Conservation (phyloP, 1,140 invertebrate genomes). For the Latrodectus geometricus region DNA sequence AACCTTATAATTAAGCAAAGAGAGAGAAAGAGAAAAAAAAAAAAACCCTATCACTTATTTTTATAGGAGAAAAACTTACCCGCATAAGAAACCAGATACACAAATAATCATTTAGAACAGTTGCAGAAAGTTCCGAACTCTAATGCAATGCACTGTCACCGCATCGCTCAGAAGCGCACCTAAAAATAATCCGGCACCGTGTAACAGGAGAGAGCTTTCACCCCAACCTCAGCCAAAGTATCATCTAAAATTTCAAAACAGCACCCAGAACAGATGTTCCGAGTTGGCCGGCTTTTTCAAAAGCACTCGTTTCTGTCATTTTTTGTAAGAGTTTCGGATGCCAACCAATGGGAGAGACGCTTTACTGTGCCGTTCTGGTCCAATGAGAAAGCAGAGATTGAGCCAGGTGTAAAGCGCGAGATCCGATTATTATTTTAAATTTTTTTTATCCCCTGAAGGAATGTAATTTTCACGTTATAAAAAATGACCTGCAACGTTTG, state of each 20-base stretch:
- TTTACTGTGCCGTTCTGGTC: neutral
- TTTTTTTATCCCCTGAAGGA: neutral
- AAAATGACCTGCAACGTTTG: neutral
- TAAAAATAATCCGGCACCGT: conserved; percentile 42
- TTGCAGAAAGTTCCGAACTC: neutral
- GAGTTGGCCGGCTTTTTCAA: conserved; percentile 16
- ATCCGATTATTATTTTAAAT: neutral
- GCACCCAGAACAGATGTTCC: conserved; percentile 24
- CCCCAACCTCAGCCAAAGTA: neutral
- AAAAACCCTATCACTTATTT: no score
- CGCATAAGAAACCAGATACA: conserved; percentile 54
- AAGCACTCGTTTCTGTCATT: neutral
- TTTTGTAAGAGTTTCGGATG: neutral
- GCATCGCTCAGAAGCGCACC: neutral
- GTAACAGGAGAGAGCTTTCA: neutral
- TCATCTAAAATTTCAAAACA: conserved; percentile 27
- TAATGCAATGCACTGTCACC: neutral
- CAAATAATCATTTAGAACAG: conserved; percentile 53
- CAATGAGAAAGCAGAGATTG: conserved; percentile 7
- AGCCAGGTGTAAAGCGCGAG: conserved; percentile 41
- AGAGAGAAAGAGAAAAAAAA: no score
- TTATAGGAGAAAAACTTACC: conserved; percentile 31
- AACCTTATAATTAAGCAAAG: no score
- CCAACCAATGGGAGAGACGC: conserved; percentile 10
- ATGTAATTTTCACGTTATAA: neutral